These are phyloP conservation scores for Ameiurus melas DNA, from an alignment of 2,113 vertebrate species.

Conservation along the genomic window DNA sequence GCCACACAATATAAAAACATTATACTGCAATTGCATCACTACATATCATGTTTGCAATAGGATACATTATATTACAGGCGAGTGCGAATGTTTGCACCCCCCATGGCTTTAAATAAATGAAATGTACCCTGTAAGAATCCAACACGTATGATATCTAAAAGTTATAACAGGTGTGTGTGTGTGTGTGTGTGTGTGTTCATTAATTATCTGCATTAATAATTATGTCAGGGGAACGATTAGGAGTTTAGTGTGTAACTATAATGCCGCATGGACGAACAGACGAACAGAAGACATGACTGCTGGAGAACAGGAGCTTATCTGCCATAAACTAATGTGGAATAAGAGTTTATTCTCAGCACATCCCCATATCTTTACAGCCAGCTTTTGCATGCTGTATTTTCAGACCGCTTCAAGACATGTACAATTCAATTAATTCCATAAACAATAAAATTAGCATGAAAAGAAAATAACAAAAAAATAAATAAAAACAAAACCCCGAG, in stretches of 20 bases:
- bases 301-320: background rate
- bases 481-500: constrained; percentile 58
- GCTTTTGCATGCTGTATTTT: background rate
- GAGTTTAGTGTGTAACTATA: background rate
- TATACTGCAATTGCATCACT: background rate
- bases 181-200: no score
- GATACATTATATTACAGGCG: background rate
- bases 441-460: constrained; percentile 69
- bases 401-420: constrained; percentile 51
- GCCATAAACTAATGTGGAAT: background rate
- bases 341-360: background rate
- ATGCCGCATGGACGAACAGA: background rate
- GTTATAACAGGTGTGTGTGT: background rate
- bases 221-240: background rate
- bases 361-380: background rate
- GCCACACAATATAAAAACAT: background rate
- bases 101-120: background rate
- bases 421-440: constrained; percentile 63
- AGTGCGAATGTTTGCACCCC: background rate
- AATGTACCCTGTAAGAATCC: background rate
- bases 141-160: background rate
- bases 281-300: background rate
- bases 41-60: background rate
- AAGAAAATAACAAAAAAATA: constrained; percentile 58
- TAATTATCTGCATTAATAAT: background rate